A percentile compares a stretch with the other conserved stretches of the same genome.
Evolutionary conservation across 2,888 invertebrate genomes (phyloP).

Genomic region (Bursaphelenchus okinawaensis): DNA sequence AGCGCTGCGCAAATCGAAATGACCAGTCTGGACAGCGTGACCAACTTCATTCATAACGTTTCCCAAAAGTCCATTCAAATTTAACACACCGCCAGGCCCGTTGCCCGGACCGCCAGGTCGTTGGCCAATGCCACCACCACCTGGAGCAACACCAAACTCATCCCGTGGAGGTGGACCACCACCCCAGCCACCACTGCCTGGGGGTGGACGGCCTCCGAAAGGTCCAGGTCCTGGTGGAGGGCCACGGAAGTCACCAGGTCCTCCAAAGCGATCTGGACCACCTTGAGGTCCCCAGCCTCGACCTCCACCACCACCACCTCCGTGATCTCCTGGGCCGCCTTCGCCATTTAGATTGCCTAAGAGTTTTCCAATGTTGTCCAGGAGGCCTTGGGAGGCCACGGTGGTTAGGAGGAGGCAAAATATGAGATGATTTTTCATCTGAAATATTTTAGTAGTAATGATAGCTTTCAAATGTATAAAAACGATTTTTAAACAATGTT

Average conservation of each 20-base stretch:
- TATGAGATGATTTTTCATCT: background rate
- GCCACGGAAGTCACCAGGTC: too few relatives aligned
- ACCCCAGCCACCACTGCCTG: background rate
- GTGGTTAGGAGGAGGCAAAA: background rate
- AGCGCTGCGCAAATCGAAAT: background rate
- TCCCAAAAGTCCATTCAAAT: background rate
- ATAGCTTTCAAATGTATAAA: too few relatives aligned
- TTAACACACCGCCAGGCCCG: background rate
- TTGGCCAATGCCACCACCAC: background rate
- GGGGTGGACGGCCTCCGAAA: background rate
- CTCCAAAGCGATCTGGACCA: background rate
- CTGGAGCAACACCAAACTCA: background rate
- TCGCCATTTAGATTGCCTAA: background rate
- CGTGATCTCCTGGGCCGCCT: background rate
- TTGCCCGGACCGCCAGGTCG: background rate
- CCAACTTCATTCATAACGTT: conserved; percentile 10
- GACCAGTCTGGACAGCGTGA: background rate
- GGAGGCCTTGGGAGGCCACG: background rate
- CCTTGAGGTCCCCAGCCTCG: background rate
- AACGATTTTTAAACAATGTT: too few relatives aligned
- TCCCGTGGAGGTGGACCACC: background rate
- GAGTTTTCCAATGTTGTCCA: background rate
- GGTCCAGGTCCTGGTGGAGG: background rate
- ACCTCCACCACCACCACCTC: background rate
- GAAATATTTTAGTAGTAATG: too few relatives aligned